A percentile compares a stretch with the other conserved stretches of the same genome.
Conservation (phyloP, 2,888 invertebrate species). For the Melinaea marsaeus region DNA sequence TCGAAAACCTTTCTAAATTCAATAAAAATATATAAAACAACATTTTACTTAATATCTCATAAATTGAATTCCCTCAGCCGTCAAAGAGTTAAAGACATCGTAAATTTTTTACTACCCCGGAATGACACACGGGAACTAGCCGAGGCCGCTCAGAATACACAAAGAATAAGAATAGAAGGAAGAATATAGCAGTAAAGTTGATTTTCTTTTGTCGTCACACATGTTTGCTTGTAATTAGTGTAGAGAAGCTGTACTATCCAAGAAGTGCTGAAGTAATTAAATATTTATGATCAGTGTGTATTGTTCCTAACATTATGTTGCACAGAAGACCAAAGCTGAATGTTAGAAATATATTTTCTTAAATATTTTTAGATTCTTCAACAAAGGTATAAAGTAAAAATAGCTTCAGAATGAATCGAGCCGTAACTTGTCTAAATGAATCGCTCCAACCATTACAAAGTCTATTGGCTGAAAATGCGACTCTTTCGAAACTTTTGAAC, state of each 20-base stretch:
- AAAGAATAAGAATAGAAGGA: neutral
- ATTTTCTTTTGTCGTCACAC: slow-evolving; percentile 1
- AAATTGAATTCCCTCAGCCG: slow-evolving; percentile 27
- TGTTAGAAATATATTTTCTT: no score
- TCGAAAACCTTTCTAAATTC: slow-evolving; percentile 3
- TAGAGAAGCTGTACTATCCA: neutral
- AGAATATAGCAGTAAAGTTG: neutral
- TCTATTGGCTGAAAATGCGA: slow-evolving; percentile 36
- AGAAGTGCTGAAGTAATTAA: neutral
- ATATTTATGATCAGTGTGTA: neutral
- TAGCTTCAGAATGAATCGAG: neutral
- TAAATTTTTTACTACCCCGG: slow-evolving; percentile 30
- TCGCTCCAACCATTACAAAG: slow-evolving; percentile 12
- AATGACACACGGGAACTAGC: slow-evolving; percentile 20
- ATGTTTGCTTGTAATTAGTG: slow-evolving; percentile 6
- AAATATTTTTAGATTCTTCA: no score
- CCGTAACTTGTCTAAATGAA: slow-evolving; percentile 6
- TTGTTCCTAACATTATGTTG: neutral
- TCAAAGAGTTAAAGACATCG: slow-evolving; percentile 27
- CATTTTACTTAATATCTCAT: slow-evolving; percentile 26
- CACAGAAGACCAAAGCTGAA: neutral
- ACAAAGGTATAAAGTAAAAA: neutral
- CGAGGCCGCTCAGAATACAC: slow-evolving; percentile 7
- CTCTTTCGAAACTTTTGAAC: slow-evolving; percentile 32
- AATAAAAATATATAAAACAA: slow-evolving; percentile 30